These are phyloP conservation scores for Popillia japonica DNA, from an alignment of 1,140 invertebrate genomes.

Conservation along the genomic window DNA sequence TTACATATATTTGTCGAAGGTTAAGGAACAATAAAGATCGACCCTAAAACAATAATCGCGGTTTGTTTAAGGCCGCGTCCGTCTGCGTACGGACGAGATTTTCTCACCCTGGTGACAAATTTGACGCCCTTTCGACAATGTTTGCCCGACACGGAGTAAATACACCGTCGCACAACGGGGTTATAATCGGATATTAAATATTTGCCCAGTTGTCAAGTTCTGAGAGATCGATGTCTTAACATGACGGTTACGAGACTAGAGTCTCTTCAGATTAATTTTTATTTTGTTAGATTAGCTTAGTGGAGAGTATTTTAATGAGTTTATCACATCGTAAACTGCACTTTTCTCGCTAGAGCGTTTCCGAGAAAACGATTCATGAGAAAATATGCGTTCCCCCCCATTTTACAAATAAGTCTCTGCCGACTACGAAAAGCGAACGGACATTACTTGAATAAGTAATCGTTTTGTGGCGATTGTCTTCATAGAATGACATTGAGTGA, in stretches of 20 bases:
- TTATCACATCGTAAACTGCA: too few relatives aligned
- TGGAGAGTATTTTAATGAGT: too few relatives aligned
- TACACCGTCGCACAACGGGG: neutral
- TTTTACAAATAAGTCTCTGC: neutral
- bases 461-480: neutral
- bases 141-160: conserved; percentile 6
- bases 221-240: conserved; percentile 4
- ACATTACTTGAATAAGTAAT: neutral
- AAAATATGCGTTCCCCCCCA: neutral
- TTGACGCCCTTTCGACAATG: conserved; percentile 30
- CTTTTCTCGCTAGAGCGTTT: too few relatives aligned
- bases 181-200: conserved; percentile 25
- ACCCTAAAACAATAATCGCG: neutral
- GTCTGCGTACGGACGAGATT: neutral
- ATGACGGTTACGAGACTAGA: neutral
- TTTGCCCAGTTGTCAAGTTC: conserved; percentile 23
- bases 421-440: neutral
- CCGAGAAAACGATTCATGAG: neutral
- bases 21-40: neutral
- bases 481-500: neutral
- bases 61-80: neutral
- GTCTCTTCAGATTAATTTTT: too few relatives aligned
- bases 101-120: conserved; percentile 34
- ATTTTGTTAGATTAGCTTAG: too few relatives aligned
- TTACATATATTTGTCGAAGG: neutral